A percentile compares a stretch with the other conserved stretches of the same genome.
phyloP scores from a whole-genome alignment of 2,113 vertebrate species.

The Poeciliopsis prolifica region DNA sequence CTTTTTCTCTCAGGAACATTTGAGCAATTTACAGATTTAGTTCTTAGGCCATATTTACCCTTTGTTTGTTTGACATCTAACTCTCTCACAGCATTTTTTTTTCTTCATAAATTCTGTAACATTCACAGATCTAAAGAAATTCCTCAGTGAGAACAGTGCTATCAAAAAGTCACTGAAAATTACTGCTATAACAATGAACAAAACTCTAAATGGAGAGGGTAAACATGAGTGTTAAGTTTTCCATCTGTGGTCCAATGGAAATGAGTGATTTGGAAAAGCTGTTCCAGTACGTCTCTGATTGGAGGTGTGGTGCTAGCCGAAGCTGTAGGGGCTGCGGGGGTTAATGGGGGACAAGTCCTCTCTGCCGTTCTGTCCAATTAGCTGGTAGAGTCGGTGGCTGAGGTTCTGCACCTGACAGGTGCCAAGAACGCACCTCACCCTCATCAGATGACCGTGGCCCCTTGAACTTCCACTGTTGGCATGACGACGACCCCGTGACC shows the following conservation, averaged over 20 bases:
- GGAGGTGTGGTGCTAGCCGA: conserved; percentile 77
- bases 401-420: conserved; percentile 94
- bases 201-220: no score
- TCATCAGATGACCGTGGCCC: conserved; percentile 74
- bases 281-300: not conserved
- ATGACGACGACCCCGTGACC: conserved; percentile 73
- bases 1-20: no score
- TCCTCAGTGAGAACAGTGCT: not conserved
- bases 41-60: not conserved
- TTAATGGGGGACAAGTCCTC: conserved; percentile 85
- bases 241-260: not conserved
- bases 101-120: not conserved
- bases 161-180: not conserved
- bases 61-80: not conserved
- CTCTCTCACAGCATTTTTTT: not conserved
- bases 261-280: not conserved
- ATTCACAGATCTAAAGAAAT: not conserved
- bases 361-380: conserved; percentile 81
- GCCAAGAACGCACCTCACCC: conserved; percentile 87
- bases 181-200: not conserved
- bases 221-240: not conserved
- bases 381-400: conserved; percentile 89
- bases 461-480: conserved; percentile 26
- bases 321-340: conserved; percentile 89
- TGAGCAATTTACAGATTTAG: not conserved